Percentiles rank a stretch among this genome's conserved stretches.
Conservation (phyloP, 2,797 vertebrate species). For the Alexandromys oeconomus region DNA sequence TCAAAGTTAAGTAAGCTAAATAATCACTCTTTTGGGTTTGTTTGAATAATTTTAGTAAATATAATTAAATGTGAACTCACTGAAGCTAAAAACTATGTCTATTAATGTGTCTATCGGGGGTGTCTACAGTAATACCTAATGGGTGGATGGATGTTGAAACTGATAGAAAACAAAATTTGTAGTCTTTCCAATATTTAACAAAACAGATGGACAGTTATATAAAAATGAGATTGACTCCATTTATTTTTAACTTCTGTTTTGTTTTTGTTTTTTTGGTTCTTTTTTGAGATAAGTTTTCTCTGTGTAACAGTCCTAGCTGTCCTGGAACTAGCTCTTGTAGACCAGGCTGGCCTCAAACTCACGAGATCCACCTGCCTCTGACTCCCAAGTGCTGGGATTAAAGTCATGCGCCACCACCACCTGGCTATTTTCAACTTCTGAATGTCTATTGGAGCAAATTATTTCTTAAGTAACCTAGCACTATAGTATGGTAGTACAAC, state of each 20-base stretch:
- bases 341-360: too few relatives aligned
- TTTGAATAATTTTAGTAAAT: conserved; percentile 55
- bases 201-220: conserved; percentile 8
- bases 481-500: neutral
- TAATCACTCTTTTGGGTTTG: neutral
- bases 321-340: too few relatives aligned
- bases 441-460: neutral
- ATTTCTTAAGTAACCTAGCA: conserved; percentile 29
- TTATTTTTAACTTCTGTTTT: neutral
- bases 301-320: too few relatives aligned
- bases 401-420: too few relatives aligned
- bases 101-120: neutral
- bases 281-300: too few relatives aligned
- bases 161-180: conserved; percentile 36
- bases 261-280: too few relatives aligned
- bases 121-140: conserved; percentile 1
- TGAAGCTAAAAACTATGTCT: neutral
- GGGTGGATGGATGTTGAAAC: neutral
- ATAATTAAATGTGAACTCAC: conserved; percentile 5
- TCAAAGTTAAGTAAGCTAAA: conserved; percentile 52
- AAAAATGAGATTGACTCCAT: neutral
- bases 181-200: conserved; percentile 14
- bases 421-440: neutral
- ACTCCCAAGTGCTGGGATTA: too few relatives aligned
- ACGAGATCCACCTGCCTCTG: too few relatives aligned